Percentiles rank a stretch among this genome's conserved stretches.
phyloP scores from a whole-genome alignment of 1,140 invertebrate genomes.

The Neuroterus valhalla region DNA sequence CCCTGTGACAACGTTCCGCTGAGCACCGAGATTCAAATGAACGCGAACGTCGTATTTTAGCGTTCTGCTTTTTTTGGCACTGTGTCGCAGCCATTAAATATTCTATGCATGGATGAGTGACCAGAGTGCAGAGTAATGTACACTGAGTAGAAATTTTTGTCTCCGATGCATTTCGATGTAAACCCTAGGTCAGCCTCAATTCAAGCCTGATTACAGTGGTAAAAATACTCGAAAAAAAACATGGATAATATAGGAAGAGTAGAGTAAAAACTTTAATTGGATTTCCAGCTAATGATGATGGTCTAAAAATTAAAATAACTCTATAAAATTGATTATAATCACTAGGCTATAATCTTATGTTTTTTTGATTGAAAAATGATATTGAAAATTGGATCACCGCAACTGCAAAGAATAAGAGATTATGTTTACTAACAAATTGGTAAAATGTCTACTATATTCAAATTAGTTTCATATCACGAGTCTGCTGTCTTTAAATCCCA shows the following conservation, averaged over 20 bases:
- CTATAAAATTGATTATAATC: no score
- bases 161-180: background rate
- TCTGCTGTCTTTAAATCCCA: no score
- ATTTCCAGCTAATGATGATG: no score
- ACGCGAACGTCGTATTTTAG: constrained; percentile 27
- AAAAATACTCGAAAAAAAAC: constrained; percentile 3
- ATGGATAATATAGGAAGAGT: background rate
- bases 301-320: no score
- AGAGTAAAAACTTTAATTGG: background rate
- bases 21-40: constrained; percentile 22
- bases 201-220: constrained; percentile 7
- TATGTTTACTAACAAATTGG: no score
- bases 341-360: no score
- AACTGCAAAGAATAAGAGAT: no score
- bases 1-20: constrained; percentile 24
- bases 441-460: no score
- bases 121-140: constrained; percentile 34
- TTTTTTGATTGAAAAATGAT: no score
- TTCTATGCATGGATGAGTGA: constrained; percentile 60
- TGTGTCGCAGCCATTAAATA: constrained; percentile 54
- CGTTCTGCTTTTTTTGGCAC: background rate
- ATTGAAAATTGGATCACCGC: no score
- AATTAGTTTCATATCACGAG: no score
- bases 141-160: constrained; percentile 9
- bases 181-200: background rate